Evolutionary conservation across 2,797 vertebrate genomes (phyloP).

Genomic region (Catharus ustulatus): DNA sequence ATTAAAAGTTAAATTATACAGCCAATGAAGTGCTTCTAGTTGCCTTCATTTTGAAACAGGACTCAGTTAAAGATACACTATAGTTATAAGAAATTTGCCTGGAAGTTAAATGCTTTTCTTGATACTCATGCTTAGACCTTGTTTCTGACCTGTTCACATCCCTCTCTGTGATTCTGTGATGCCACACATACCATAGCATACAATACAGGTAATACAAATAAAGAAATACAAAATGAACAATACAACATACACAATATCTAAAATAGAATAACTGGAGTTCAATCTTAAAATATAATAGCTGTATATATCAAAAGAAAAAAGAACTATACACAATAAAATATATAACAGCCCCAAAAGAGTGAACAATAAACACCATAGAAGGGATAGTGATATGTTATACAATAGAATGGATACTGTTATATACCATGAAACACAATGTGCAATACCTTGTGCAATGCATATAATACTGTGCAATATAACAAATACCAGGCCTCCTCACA

Average conservation of each 20-base stretch:
- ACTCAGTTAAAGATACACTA: neutral
- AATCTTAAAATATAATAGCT: neutral
- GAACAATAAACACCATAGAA: neutral
- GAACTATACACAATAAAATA: neutral
- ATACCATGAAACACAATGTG: neutral
- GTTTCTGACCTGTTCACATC: neutral
- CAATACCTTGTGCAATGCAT: too few relatives aligned
- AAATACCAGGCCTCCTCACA: neutral
- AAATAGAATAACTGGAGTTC: neutral
- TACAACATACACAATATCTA: neutral
- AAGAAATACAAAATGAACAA: neutral
- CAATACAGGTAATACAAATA: neutral
- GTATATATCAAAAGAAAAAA: neutral
- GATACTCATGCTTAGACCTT: neutral
- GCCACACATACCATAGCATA: neutral
- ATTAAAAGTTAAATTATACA: neutral
- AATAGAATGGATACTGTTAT: neutral
- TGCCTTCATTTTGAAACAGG: neutral
- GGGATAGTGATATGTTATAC: neutral
- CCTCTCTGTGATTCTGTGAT: neutral
- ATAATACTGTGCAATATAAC: neutral
- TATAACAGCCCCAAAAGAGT: neutral
- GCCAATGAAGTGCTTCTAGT: neutral
- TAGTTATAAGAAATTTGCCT: neutral
- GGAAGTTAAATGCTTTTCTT: accelerated